Conservation (phyloP, 1,140 invertebrate genomes). For the Triops cancriformis region DNA sequence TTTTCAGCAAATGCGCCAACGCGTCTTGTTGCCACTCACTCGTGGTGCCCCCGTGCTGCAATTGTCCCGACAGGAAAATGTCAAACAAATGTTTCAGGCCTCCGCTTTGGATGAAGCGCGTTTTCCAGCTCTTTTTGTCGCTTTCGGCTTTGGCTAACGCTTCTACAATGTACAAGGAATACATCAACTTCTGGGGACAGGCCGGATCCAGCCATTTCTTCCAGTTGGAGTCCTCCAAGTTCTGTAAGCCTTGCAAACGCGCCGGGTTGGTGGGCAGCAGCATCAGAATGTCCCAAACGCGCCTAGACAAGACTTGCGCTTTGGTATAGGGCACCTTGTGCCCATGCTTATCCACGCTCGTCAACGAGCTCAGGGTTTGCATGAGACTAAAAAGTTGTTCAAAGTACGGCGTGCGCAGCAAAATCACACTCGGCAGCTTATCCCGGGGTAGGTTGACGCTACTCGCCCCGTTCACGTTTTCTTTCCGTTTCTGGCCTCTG, state of each 20-base stretch:
- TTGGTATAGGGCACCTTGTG: slow-evolving; percentile 76
- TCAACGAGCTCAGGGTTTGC: slow-evolving; percentile 77
- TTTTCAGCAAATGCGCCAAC: slow-evolving; percentile 70
- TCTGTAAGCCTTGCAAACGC: slow-evolving; percentile 71
- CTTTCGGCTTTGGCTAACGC: slow-evolving; percentile 45
- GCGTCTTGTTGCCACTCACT: slow-evolving; percentile 93
- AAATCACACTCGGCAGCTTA: slow-evolving; percentile 69
- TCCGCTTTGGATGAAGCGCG: slow-evolving; percentile 73
- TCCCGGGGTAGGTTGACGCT: slow-evolving; percentile 52
- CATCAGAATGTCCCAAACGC: slow-evolving; percentile 89
- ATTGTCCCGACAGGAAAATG: slow-evolving; percentile 75
- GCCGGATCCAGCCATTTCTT: slow-evolving; percentile 69
- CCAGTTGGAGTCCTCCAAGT: slow-evolving; percentile 51
- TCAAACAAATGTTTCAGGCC: slow-evolving; percentile 79
- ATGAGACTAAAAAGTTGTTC: slow-evolving; percentile 81
- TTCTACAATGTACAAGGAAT: slow-evolving; percentile 86
- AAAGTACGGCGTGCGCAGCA: slow-evolving; percentile 77
- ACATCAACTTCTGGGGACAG: slow-evolving; percentile 88
- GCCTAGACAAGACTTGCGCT: slow-evolving; percentile 75
- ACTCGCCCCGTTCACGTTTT: background rate
- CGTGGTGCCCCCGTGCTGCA: slow-evolving; percentile 57
- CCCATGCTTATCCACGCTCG: slow-evolving; percentile 59
- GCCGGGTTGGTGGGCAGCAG: slow-evolving; percentile 79
- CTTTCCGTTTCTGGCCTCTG: slow-evolving; percentile 54
- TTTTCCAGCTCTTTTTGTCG: slow-evolving; percentile 50